Evolutionary conservation across 2,797 vertebrate species (phyloP).

Genomic region (Squalus acanthias): DNA sequence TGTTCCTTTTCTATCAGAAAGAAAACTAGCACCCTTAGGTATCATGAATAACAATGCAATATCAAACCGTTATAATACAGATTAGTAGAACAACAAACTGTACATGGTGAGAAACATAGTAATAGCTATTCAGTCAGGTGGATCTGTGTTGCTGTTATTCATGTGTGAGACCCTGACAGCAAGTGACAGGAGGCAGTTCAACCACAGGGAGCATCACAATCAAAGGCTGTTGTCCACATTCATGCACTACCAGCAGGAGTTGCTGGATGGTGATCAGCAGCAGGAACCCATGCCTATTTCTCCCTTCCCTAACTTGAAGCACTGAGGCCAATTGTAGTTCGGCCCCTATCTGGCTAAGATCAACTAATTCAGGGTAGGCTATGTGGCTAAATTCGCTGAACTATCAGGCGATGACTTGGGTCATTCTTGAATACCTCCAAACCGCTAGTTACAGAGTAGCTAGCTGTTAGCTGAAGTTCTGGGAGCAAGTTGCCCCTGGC

Average conservation of each 20-base stretch:
- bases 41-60: background rate
- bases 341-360: background rate
- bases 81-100: background rate
- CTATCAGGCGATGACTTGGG: background rate
- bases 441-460: too few species aligned
- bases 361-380: background rate
- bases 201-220: background rate
- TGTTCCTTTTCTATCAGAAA: background rate
- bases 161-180: background rate
- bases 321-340: background rate
- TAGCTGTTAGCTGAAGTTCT: background rate
- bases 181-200: background rate
- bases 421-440: background rate
- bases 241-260: background rate
- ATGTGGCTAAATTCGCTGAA: background rate
- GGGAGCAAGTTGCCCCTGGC: background rate
- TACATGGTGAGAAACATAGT: background rate
- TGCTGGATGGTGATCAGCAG: background rate
- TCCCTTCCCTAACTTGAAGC: background rate
- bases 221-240: background rate
- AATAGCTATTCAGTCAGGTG: background rate
- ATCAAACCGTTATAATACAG: background rate
- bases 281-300: background rate
- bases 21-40: background rate
- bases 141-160: background rate